Evolutionary conservation across 2,797 vertebrate species (phyloP), one percentile per base, ranked within the genome.

Genomic region (Myotis daubentonii): DNA sequence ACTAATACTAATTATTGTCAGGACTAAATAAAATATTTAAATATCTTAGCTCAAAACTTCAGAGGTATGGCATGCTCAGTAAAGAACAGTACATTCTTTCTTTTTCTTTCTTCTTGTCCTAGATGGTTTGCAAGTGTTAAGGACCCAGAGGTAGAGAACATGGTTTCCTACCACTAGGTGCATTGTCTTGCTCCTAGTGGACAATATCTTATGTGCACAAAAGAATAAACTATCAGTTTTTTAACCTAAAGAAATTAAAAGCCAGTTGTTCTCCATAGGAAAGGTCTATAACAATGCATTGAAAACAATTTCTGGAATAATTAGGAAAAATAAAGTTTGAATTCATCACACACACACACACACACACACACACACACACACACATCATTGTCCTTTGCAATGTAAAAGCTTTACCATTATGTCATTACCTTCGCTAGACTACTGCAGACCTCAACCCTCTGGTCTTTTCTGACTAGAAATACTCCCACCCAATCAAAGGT

Each of bases 401-500:
- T 20, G 2, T 65, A 36, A 92, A 91, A 53, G 28, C 22, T 17
- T 75, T 71, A 6, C 66, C 33, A 72, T 70, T n/a, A 47, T 23
- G n/a, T 17, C 74, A 55, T 13, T 0, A 20, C 8, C n/a, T 71
- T 74, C 9, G 33, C 23, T 8, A 17, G 23, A 81, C 23, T 71
- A 84, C 30, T 65, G 16, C 38, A 79, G 68, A 96, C 20, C 44
- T 68, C 47, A 66, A 71, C 3, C 44, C 16, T 65, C 68, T 51
- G 33, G 66, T 49, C 9, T 96, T 78, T 72, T 47, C 75, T 91
- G 79, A 49, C 55, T 94, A 74, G 60, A 97, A 94, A 83, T 87
- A 53, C 5, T 51, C 51, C 4, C 70, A 60, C 49, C 87, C 88
- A 96, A 74, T 75, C 94, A 94, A 91, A 97, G 60, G 88, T 53